phyloP scores from a whole-genome alignment of 92 coral and sea anemone genomes.

The Ricordea florida region DNA sequence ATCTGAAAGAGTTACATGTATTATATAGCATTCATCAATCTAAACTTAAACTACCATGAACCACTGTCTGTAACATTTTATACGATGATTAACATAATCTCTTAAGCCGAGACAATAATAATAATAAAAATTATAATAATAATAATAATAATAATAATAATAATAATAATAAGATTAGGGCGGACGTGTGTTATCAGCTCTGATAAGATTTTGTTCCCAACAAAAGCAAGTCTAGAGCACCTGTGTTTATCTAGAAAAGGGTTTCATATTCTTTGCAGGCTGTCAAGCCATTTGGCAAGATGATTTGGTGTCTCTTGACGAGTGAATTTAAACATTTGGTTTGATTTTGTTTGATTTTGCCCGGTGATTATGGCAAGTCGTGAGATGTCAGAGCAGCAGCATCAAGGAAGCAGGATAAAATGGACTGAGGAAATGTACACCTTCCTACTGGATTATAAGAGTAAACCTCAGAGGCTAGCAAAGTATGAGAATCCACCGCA shows the following conservation, averaged over 20 bases:
- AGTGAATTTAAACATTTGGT: not conserved
- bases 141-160: slow-evolving; percentile 9
- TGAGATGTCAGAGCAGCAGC: not conserved
- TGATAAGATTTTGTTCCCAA: not conserved
- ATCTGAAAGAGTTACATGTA: too few relatives aligned
- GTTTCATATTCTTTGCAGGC: not conserved
- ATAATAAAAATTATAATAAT: too few relatives aligned
- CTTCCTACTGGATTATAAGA: slow-evolving; percentile 4
- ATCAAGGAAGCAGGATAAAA: not conserved
- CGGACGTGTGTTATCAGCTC: not conserved
- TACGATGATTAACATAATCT: too few relatives aligned
- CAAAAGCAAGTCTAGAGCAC: slow-evolving; percentile 9
- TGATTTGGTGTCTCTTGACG: not conserved
- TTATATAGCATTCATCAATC: too few relatives aligned
- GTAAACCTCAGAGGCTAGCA: slow-evolving; percentile 11
- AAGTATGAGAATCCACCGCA: slow-evolving; percentile 31
- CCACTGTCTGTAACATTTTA: too few relatives aligned
- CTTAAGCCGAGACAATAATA: too few relatives aligned
- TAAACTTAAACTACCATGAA: too few relatives aligned
- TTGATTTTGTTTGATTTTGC: not conserved
- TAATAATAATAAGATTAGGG: not conserved
- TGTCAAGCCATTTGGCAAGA: not conserved
- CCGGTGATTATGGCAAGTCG: not conserved
- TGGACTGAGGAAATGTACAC: slow-evolving; percentile 31
- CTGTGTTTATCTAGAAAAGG: not conserved